phyloP scores from a whole-genome alignment of 2,797 vertebrate genomes.

The Paratrypauchen microcephalus region DNA sequence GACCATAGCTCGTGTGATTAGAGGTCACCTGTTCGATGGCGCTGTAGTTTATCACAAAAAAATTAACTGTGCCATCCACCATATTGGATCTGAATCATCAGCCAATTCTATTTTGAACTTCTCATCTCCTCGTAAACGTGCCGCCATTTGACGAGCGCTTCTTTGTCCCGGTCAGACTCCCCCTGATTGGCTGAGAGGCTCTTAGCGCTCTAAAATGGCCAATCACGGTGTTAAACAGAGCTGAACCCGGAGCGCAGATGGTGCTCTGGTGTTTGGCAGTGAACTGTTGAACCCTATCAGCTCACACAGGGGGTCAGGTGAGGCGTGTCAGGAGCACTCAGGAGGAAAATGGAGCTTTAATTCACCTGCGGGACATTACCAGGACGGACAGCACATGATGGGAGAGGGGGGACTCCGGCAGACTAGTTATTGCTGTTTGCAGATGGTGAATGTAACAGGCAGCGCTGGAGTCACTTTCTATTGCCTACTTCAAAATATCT shows the following conservation, averaged over 20 bases:
- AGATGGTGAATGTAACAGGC: neutral
- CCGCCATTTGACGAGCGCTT: conserved; percentile 14
- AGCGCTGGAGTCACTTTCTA: neutral
- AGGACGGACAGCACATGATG: conserved; percentile 17
- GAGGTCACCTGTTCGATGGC: neutral
- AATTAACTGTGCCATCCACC: conserved; percentile 18
- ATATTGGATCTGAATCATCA: conserved; percentile 29
- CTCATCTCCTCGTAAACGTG: conserved; percentile 20
- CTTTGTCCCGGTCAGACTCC: conserved; percentile 27
- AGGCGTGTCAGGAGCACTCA: conserved; percentile 39
- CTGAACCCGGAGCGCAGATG: conserved; percentile 59
- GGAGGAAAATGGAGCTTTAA: conserved; percentile 53
- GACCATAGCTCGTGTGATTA: conserved; percentile 22
- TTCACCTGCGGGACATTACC: conserved; percentile 57
- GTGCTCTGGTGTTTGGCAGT: conserved; percentile 55
- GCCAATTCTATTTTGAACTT: conserved; percentile 30
- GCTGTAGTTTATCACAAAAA: conserved; percentile 14
- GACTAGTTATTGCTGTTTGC: neutral
- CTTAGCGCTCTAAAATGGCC: conserved; percentile 33
- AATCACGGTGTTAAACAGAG: conserved; percentile 64
- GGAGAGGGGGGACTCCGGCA: neutral
- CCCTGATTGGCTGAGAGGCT: conserved; percentile 47
- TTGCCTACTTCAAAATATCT: neutral
- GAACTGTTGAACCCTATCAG: conserved; percentile 77
- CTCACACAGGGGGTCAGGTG: conserved; percentile 49